Conservation (phyloP, 2,113 vertebrate genomes). For the Semicossyphus pulcher region DNA sequence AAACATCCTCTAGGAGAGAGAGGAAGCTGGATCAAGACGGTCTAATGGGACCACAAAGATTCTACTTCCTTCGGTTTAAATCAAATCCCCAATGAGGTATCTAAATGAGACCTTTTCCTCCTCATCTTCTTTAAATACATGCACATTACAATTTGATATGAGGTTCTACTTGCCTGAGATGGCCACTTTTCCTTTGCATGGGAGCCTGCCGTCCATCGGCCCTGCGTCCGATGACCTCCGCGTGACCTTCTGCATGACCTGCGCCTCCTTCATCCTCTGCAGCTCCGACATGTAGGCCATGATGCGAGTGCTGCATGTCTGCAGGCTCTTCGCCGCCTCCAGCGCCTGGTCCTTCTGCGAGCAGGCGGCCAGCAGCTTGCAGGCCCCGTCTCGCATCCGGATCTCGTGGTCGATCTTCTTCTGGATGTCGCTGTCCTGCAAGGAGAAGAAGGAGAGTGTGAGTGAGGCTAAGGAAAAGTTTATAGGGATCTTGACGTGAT, state of each 20-base stretch:
- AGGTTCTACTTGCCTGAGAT: conserved; percentile 86
- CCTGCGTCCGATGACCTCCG: conserved; percentile 90
- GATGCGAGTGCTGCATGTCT: conserved; percentile 91
- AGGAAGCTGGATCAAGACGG: not conserved
- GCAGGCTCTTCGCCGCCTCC: conserved; percentile 92
- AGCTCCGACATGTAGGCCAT: conserved; percentile 94
- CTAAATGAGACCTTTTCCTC: too few species aligned
- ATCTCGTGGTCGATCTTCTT: conserved; percentile 95
- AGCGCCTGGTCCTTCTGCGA: conserved; percentile 91
- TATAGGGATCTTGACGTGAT: not conserved
- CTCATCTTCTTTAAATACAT: too few species aligned
- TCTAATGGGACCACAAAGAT: not conserved
- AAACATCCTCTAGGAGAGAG: conserved; percentile 6
- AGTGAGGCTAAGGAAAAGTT: not conserved
- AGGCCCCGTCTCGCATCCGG: conserved; percentile 93
- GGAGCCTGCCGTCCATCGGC: conserved; percentile 83
- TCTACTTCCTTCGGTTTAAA: not conserved
- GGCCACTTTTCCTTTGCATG: conserved; percentile 90
- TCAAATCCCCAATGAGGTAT: too few species aligned
- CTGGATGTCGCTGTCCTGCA: conserved; percentile 93
- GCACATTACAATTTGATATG: too few species aligned
- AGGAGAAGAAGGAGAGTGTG: not conserved
- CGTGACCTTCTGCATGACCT: conserved; percentile 88
- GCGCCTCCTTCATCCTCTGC: conserved; percentile 92
- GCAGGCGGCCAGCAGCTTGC: conserved; percentile 92